These are phyloP conservation scores for Erpobdella octoculata DNA, from an alignment of 2,888 invertebrate species.

Conservation along the genomic window DNA sequence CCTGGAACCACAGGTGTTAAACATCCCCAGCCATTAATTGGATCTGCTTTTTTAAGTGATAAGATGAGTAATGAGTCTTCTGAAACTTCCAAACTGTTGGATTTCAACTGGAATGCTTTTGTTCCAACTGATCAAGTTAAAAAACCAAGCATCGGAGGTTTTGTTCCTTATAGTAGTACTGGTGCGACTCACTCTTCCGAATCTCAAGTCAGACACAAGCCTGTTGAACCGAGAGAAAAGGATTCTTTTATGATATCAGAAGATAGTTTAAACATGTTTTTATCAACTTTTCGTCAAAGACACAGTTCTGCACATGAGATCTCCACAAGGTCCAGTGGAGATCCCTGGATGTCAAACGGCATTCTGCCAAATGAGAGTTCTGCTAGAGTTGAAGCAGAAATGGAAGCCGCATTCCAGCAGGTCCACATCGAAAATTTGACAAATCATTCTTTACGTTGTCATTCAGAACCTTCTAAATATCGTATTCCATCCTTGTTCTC, in stretches of 20 bases:
- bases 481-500: background rate
- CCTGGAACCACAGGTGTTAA: background rate
- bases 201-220: background rate
- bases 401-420: background rate
- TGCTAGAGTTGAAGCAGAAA: background rate
- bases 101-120: background rate
- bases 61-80: background rate
- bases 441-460: background rate
- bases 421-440: background rate
- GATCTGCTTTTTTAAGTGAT: background rate
- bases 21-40: background rate
- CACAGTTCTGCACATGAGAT: background rate
- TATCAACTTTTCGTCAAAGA: background rate
- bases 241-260: background rate
- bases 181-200: background rate
- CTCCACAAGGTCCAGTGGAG: background rate
- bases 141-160: background rate
- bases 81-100: background rate
- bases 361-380: no score
- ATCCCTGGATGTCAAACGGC: background rate
- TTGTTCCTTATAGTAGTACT: slow-evolving; percentile 5
- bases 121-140: background rate
- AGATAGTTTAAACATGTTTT: background rate
- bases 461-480: background rate
- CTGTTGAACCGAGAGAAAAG: background rate